Base-by-base conservation (phyloP, 2,888 invertebrate genomes). In the Gari tellinella region DNA sequence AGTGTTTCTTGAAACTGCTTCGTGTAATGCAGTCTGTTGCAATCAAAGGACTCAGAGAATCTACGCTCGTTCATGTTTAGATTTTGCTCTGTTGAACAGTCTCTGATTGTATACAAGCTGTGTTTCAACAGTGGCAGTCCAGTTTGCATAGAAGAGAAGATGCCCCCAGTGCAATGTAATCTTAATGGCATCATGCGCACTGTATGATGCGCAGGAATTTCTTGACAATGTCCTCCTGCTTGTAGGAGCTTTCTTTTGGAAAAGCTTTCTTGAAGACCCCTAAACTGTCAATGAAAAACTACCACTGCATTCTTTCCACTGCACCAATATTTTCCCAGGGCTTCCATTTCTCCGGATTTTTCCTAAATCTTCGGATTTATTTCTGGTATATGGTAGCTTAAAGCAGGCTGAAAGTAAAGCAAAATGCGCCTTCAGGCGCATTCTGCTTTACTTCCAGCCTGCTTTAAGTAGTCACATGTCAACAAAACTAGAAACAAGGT, bases 171-270 rank as follows among this genome's bases (percentile, higher is more conserved):
- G 31, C 10, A 7, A 4, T 10, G 10, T 7, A 4, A 64, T 73
- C 70, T 19, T 31, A 3, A 37, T 14, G 2, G 66, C 75, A 60
- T 75, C 31, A 40, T 76, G 75, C 5, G 75, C n/a, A n/a, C n/a
- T n/a, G n/a, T n/a, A n/a, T 67, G 31, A 31, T 26, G 51, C 38
- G 0, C 12, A 70, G 14, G 17, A 4, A 17, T 8, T 19, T 8
- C n/a, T 2, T n/a, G n/a, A 52, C 68, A 3, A 74, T 17, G 15
- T 57, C 55, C 48, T 45, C 62, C 26, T 69, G 74, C 40, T 74
- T 68, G 40, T 65, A 52, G 5, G 51, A 61, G 1, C 14, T 14
- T 12, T 31, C 56, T n/a, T 49, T 37, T 3, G 69, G 74, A 46
- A 31, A 61, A 8, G 17, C 8, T 25, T 68, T 69, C n/a, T 19